These are phyloP conservation scores for Drosophila nebulosa DNA, from an alignment of 1,140 invertebrate genomes.

Conservation along the genomic window DNA sequence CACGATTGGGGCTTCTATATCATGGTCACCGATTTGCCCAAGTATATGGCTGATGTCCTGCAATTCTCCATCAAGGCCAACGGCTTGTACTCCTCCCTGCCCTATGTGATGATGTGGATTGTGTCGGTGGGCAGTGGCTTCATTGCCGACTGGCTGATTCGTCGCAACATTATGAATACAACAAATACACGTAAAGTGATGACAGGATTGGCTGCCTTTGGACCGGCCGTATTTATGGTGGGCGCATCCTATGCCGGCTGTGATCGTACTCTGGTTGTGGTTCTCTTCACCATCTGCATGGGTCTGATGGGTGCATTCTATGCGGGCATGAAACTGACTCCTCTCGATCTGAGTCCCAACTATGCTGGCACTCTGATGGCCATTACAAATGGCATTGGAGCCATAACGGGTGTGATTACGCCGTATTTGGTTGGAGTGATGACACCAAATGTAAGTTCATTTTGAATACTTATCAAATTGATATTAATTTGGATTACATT, in stretches of 20 bases:
- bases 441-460: slow-evolving; percentile 85
- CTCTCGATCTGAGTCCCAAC: slow-evolving; percentile 91
- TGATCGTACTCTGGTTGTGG: slow-evolving; percentile 84
- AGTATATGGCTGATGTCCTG: slow-evolving; percentile 94
- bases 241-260: slow-evolving; percentile 91
- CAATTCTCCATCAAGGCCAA: slow-evolving; percentile 90
- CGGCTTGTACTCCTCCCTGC: slow-evolving; percentile 86
- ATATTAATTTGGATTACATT: too few relatives aligned
- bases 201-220: slow-evolving; percentile 87
- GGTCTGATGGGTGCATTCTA: slow-evolving; percentile 89
- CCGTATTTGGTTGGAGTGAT: slow-evolving; percentile 90
- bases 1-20: slow-evolving; percentile 98
- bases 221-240: slow-evolving; percentile 89
- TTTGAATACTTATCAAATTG: too few relatives aligned
- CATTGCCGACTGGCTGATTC: slow-evolving; percentile 86
- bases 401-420: slow-evolving; percentile 89
- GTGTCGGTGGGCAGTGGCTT: slow-evolving; percentile 85
- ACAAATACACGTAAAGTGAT: slow-evolving; percentile 87
- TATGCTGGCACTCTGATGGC: slow-evolving; percentile 92
- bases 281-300: slow-evolving; percentile 87
- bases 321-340: slow-evolving; percentile 90
- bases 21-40: slow-evolving; percentile 94
- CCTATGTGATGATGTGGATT: slow-evolving; percentile 89
- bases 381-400: slow-evolving; percentile 91
- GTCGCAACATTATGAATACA: slow-evolving; percentile 83